Evolutionary conservation across 2,113 vertebrate species (phyloP), one percentile per base, ranked within the genome.

Genomic region (Phylloscopus whistleri): DNA sequence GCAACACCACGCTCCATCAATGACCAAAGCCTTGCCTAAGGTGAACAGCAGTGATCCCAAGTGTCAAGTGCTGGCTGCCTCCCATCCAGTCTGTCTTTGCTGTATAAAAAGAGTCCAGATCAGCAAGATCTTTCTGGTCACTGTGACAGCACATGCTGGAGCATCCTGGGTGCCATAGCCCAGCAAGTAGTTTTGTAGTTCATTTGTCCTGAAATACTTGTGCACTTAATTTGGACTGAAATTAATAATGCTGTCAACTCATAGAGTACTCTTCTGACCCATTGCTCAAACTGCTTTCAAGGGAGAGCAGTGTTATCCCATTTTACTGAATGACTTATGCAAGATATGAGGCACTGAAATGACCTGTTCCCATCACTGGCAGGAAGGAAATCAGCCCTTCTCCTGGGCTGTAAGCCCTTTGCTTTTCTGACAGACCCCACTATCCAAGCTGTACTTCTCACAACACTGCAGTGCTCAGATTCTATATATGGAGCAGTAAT

Each of bases 381-480:
- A 59, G 16, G 56, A 49, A 56, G 11, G 28, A 89, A 81, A 70
- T 67, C n/a, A 67, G 56, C 37, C 22, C n/a, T 84, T 64, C 30
- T 62, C 5, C 48, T 35, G 33, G 88, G 33, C 43, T 52, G 16
- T 11, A 75, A 82, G 33, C 28, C 33, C 16, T 59, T 68, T 79
- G 18, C 49, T 90, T 82, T 89, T 33, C 52, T 78, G 52, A 14
- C 44, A 52, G 30, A 52, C 22, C 8, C 28, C 6, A 14, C 72
- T 52, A 18, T 6, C 13, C 10, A 41, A 66, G 16, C 27, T 52
- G 9, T n/a, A 53, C 26, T 56, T 62, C 27, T 66, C 55, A 48
- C 1, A 13, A 17, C 28, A 58, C 19, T 0, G 0, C 43, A 66
- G 46, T 10, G 7, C n/a, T 62, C n/a, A 44, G 31, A 7, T 69